Evolutionary conservation across 2,888 invertebrate genomes (phyloP), one percentile per base, ranked within the genome.

Genomic region (Copidosoma aretas): DNA sequence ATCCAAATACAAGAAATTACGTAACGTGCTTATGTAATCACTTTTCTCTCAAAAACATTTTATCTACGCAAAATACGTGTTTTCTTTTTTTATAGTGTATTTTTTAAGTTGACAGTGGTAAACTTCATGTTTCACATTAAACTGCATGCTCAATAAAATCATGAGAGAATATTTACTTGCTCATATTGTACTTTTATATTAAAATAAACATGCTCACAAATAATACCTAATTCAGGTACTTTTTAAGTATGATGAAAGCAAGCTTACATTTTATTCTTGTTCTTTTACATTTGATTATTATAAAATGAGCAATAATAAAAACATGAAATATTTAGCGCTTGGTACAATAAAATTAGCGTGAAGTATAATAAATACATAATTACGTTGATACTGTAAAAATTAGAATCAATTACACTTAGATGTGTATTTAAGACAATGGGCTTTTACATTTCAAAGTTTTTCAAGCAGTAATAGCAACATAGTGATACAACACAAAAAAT

Each of bases 381-480:
- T 39, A 39, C 64, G 14, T 46, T 15, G 60, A 68, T 71, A 71
- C 65, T 71, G 59, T 66, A 60, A 46, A 22, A 52, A 70, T 71
- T 61, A 52, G 62, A 68, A 68, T 68, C 63, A 71, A 71, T 68
- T 68, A 68, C 65, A 67, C 60, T 67, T 57, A 58, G 64, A 70
- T 67, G 46, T 68, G 64, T 71, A 68, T 65, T 32, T 32, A 32
- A 32, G 65, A 71, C 68, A 65, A 65, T 65, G 51, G 60, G 68
- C 65, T 62, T 54, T 68, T 65, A 65, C 71, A 68, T 68, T 65
- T 67, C 59, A 54, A 62, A 70, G 67, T 70, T 56, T 63, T 66
- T 61, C 56, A 66, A 66, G 56, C 51, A 64, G 67, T 67, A 64
- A 64, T 64, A 17, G 32, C 67, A 63, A 54, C 54, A 64, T 32